Base-by-base conservation (phyloP, 2,113 vertebrate species). In the Chloebia gouldiae region DNA sequence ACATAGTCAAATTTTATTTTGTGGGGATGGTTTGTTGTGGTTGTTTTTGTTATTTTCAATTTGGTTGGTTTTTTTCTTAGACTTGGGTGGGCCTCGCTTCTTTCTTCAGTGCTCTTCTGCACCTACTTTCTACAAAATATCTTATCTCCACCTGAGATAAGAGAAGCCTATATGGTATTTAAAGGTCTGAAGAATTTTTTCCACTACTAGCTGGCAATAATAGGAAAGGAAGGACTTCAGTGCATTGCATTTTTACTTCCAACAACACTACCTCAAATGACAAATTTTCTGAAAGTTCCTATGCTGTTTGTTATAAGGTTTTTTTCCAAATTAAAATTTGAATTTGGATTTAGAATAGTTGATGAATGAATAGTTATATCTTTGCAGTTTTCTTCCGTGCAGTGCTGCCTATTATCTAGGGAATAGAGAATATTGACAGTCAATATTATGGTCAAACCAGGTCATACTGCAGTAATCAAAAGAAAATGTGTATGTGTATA, bases 181-280 rank as follows among this genome's bases (percentile, higher is more conserved):
- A 88, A 78, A 78, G 14, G 28, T 86, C 76, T 86, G 39, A 25
- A 68, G 49, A 11, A 59, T 42, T 89, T 86, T 89, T 86, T 68
- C 42, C 15, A 28, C 11, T 77, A n/a, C 44, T 60, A 78, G 18
- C 31, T 80, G 68, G 83, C 90, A 93, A 94, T 40, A 68, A 88
- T 9, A 59, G 9, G 6, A 31, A 81, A 78, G 9, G 8, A 39
- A 80, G 10, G 49, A 82, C 27, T 85, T 80, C 28, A 77, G 37
- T 24, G 13, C 11, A 30, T 33, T 51, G 37, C 9, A 49, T 50
- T 87, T 73, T 78, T 19, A 40, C 47, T 19, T 80, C 37, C 40
- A 66, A 65, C 33, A 45, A 54, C 9, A 16, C 28, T 42, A 33
- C 24, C 56, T 66, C 15, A 40, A 76, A 65, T 40, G 24, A n/a